Evolutionary conservation across 2,113 vertebrate genomes (phyloP).

Genomic region (Sterna hirundo): DNA sequence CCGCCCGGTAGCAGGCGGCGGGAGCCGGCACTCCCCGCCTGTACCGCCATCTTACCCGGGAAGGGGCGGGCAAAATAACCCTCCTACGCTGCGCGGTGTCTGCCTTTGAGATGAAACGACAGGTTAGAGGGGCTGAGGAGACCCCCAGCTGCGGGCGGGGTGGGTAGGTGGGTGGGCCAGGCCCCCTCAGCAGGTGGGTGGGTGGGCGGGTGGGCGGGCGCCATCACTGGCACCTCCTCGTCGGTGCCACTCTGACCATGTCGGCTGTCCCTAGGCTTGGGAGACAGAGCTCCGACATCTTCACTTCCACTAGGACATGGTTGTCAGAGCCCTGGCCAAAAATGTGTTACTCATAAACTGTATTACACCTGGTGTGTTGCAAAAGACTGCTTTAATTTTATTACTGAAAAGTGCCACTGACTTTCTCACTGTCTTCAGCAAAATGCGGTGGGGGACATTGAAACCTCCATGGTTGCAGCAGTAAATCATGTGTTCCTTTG

Average conservation of each 20-base stretch:
- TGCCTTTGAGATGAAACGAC: rapidly evolving
- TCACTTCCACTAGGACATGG: rapidly evolving
- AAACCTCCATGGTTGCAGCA: no score
- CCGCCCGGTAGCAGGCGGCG: rapidly evolving
- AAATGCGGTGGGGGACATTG: neutral
- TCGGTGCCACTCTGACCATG: rapidly evolving
- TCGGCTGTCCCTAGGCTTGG: rapidly evolving
- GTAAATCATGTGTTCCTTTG: rapidly evolving
- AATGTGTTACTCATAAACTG: neutral
- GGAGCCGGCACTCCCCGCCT: neutral
- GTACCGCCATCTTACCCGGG: rapidly evolving
- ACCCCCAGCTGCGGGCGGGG: neutral
- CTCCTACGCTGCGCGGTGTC: neutral
- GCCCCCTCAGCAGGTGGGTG: neutral
- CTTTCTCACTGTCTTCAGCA: neutral
- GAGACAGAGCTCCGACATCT: no score
- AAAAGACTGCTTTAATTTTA: neutral
- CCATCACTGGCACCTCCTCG: no score
- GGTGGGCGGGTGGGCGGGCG: neutral
- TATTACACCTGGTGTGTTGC: rapidly evolving
- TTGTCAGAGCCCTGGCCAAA: neutral
- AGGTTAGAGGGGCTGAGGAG: neutral
- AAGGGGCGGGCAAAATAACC: neutral
- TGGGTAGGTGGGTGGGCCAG: neutral
- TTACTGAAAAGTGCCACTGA: neutral